These are phyloP conservation scores for Andrena minutula DNA, from an alignment of 2,888 invertebrate genomes.

Conservation along the genomic window DNA sequence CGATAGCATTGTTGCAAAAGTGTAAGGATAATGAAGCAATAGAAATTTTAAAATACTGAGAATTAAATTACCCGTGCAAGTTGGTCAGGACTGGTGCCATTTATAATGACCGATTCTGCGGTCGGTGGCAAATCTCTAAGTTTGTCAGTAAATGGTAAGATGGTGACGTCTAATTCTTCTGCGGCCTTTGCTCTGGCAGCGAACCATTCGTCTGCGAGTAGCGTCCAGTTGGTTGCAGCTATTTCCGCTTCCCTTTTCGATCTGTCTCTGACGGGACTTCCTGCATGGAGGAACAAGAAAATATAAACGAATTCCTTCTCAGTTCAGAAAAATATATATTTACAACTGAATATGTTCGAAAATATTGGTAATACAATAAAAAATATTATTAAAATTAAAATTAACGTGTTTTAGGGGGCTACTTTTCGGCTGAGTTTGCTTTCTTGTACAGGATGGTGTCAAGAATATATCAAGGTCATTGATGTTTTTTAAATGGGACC, in stretches of 20 bases:
- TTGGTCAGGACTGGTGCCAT: conserved; percentile 72
- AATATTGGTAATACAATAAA: no score
- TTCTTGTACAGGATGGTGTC: no score
- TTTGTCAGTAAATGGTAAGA: conserved; percentile 74
- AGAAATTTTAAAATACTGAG: neutral
- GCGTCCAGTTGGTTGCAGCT: conserved; percentile 79
- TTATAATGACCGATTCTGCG: conserved; percentile 64
- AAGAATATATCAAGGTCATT: no score
- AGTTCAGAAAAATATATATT: neutral
- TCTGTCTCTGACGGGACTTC: conserved; percentile 70
- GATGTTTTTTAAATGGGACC: no score
- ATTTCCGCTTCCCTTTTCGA: conserved; percentile 74
- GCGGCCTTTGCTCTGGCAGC: conserved; percentile 71
- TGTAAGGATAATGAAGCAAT: neutral
- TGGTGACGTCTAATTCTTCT: conserved; percentile 73
- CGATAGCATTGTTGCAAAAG: neutral
- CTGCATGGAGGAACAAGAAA: conserved; percentile 47
- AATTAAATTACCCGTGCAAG: conserved; percentile 71
- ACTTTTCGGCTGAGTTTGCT: no score
- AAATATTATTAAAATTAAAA: no score
- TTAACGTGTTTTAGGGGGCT: no score
- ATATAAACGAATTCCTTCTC: neutral
- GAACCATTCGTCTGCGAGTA: conserved; percentile 81
- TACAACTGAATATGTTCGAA: no score
- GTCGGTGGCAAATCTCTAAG: conserved; percentile 76